phyloP scores from a whole-genome alignment of 2,888 invertebrate genomes.

The Oligia fasciuncula region DNA sequence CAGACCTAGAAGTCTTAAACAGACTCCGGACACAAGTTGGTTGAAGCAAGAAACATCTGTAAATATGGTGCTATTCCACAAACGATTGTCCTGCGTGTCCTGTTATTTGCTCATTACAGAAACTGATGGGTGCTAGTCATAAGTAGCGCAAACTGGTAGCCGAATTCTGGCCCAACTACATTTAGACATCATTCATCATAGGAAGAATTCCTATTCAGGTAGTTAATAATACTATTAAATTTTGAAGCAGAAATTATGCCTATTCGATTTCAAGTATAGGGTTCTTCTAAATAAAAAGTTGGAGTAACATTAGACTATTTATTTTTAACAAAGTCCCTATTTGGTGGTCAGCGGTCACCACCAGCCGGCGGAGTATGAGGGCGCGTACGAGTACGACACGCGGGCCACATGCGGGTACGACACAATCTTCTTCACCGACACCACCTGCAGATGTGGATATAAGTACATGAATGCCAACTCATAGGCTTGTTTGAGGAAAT shows the following conservation, averaged over 20 bases:
- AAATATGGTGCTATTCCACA: background rate
- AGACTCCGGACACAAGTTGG: background rate
- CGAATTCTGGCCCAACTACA: background rate
- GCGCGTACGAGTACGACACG: conserved; percentile 70
- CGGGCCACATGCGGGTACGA: conserved; percentile 76
- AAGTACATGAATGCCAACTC: background rate
- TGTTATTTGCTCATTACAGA: background rate
- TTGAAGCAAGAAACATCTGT: background rate
- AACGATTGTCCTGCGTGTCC: background rate
- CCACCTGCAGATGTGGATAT: conserved; percentile 54
- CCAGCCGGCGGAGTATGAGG: conserved; percentile 71
- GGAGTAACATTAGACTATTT: conserved; percentile 22
- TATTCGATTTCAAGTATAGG: background rate
- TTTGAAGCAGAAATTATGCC: background rate
- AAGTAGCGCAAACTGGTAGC: background rate
- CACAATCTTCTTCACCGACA: conserved; percentile 74
- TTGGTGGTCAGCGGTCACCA: conserved; percentile 70
- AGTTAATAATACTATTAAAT: background rate
- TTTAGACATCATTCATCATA: background rate
- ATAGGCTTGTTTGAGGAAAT: background rate
- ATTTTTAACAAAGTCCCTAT: conserved; percentile 45
- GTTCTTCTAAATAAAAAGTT: conserved; percentile 26
- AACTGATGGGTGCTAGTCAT: background rate
- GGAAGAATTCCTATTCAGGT: background rate
- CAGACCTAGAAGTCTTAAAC: background rate